Conservation (phyloP, 1,140 invertebrate species). For the Brachionus calyciflorus region DNA sequence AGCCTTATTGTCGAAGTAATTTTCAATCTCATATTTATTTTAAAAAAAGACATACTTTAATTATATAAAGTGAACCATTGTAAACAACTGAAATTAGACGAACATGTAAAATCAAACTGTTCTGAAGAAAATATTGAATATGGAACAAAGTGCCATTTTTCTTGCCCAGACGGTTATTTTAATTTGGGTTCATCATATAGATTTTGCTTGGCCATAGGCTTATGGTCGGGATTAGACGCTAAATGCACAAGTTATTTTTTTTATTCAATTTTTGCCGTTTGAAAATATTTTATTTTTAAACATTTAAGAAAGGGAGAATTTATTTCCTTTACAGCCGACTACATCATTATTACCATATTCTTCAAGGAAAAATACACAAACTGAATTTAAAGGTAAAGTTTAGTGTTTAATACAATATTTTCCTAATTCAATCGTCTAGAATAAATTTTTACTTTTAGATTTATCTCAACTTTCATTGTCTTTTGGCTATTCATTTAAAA, state of each 20-base stretch:
- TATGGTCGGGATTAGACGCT: background rate
- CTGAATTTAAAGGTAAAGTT: no score
- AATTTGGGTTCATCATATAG: conserved; percentile 3
- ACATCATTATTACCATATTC: background rate
- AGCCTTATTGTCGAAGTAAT: background rate
- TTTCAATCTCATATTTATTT: background rate
- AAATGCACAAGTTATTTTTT: conserved; percentile 16
- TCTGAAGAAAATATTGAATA: background rate
- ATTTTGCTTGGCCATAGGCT: background rate
- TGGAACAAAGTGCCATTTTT: conserved; percentile 17
- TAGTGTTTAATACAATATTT: no score
- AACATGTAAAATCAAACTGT: background rate
- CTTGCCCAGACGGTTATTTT: background rate
- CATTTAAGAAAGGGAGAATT: background rate
- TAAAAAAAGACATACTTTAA: background rate
- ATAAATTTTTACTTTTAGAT: conserved; percentile 9
- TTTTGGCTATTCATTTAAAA: conserved; percentile 37
- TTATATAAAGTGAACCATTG: background rate
- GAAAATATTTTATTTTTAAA: background rate
- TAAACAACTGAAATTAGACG: background rate
- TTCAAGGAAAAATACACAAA: no score
- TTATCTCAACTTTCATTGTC: background rate
- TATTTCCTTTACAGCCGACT: background rate
- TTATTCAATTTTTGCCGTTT: background rate
- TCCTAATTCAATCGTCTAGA: no score